These are phyloP conservation scores for Cerastis leucographa DNA, from an alignment of 2,888 invertebrate genomes.

Conservation along the genomic window DNA sequence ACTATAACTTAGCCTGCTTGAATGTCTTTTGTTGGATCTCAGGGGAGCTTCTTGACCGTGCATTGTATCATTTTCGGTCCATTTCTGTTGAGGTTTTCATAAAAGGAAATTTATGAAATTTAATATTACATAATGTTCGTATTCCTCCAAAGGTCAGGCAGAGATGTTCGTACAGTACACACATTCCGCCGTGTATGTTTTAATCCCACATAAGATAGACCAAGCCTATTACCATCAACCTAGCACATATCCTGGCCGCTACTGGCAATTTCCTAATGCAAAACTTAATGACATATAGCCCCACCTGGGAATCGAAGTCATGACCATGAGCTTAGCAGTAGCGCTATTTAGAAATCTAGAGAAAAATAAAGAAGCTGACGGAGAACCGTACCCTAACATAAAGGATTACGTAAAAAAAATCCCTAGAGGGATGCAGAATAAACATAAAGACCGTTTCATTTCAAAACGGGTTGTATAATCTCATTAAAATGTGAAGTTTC, in stretches of 20 bases:
- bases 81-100: background rate
- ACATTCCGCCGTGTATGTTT: no score
- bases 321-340: no score
- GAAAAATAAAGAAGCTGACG: background rate
- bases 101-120: background rate
- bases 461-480: constrained; percentile 23
- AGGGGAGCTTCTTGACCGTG: background rate
- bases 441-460: constrained; percentile 18
- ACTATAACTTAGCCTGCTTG: background rate
- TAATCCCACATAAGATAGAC: no score
- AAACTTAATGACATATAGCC: no score
- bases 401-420: background rate
- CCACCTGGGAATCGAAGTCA: no score
- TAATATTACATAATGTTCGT: background rate
- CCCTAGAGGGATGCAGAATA: background rate
- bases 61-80: background rate
- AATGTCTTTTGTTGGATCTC: background rate
- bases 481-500: constrained; percentile 30
- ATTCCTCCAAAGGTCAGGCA: background rate
- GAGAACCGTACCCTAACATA: background rate
- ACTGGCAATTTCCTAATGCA: no score
- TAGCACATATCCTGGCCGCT: no score
- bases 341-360: background rate
- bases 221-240: no score
- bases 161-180: no score